phyloP scores from a whole-genome alignment of 1,140 invertebrate genomes.

The Whitmania pigra region DNA sequence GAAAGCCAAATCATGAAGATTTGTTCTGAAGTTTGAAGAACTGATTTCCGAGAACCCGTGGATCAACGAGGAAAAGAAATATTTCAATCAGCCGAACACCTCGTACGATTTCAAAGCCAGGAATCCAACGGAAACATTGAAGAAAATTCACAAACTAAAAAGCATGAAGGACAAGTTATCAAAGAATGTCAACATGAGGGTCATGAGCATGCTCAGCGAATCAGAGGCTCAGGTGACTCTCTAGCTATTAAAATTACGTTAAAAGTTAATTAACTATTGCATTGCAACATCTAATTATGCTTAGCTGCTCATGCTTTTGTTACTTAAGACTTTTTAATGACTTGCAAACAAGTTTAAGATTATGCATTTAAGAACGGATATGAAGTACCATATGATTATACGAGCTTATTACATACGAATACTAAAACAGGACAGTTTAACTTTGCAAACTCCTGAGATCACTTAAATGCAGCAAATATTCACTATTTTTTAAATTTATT shows the following conservation, averaged over 20 bases:
- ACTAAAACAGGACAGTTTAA: no score
- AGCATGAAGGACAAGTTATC: conserved; percentile 60
- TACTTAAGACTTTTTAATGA: no score
- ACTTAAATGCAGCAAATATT: neutral
- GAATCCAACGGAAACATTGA: conserved; percentile 50
- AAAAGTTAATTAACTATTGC: no score
- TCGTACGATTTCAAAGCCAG: conserved; percentile 48
- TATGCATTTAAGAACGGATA: no score
- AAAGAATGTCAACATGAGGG: conserved; percentile 66
- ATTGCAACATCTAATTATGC: no score
- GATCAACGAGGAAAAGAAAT: conserved; percentile 65
- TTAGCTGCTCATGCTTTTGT: no score
- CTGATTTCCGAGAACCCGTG: conserved; percentile 54
- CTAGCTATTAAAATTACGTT: no score
- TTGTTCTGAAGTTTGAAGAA: conserved; percentile 41
- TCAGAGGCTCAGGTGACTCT: conserved; percentile 63
- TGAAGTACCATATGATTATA: neutral
- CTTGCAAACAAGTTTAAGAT: no score
- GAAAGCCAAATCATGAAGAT: neutral
- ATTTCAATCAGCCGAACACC: conserved; percentile 58
- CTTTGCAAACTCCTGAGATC: conserved; percentile 41
- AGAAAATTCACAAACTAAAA: conserved; percentile 50
- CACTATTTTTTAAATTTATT: neutral
- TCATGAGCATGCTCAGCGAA: conserved; percentile 68
- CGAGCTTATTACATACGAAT: no score